These are phyloP conservation scores for Notospermus geniculatus DNA, from an alignment of 1,140 invertebrate species.

Conservation along the genomic window DNA sequence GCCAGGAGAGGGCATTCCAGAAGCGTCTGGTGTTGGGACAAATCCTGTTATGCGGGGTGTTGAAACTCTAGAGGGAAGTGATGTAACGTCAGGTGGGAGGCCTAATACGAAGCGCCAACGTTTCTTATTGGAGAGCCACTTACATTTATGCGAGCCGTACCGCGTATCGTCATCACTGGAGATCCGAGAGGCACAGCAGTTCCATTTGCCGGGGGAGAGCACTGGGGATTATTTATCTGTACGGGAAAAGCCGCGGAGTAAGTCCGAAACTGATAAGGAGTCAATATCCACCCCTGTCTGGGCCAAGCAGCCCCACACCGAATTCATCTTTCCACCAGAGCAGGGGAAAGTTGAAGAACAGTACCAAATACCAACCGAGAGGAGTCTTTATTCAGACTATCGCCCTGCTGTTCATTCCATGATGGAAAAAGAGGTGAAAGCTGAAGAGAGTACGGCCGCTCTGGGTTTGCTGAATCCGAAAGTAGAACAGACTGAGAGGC, in stretches of 20 bases:
- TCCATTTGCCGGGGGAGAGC: no score
- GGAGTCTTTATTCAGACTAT: neutral
- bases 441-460: neutral
- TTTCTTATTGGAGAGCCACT: no score
- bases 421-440: neutral
- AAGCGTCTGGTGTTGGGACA: no score
- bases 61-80: no score
- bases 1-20: no score
- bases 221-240: neutral
- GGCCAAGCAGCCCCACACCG: neutral
- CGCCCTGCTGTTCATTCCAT: neutral
- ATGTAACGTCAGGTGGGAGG: no score
- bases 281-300: neutral
- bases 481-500: neutral
- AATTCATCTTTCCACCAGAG: neutral
- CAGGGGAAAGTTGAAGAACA: no score
- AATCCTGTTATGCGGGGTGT: no score
- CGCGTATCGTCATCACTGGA: no score
- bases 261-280: constrained; percentile 6
- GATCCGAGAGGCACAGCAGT: no score
- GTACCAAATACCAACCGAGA: neutral
- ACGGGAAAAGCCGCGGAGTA: constrained; percentile 1
- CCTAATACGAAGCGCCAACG: no score
- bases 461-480: neutral
- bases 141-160: no score